Evolutionary conservation across 2,797 vertebrate genomes (phyloP), one percentile per base, ranked within the genome.

Genomic region (Lagocephalus sceleratus): DNA sequence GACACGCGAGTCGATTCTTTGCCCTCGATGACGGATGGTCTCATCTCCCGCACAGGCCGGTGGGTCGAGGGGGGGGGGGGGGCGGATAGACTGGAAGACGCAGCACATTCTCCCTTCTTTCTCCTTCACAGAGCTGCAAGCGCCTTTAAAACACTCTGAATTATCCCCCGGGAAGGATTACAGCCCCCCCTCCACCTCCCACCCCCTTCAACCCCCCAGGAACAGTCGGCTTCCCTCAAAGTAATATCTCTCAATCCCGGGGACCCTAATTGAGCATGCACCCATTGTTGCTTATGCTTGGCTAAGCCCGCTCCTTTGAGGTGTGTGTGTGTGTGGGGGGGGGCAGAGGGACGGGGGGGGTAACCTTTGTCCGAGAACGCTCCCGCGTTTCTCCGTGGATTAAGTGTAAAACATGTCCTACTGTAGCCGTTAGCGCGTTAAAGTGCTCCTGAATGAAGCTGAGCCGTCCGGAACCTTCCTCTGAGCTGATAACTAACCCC

Each of bases 1-100:
- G 87, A 85, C 88, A 80, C 63, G 16, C 26, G 57, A 78, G 85
- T 88, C 88, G 70, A 88, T 90, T 75, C 68, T 70, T 57, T 63
- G 71, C 71, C 50, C 61, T 39, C 39, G 22, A 81, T 87, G 88
- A 90, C 72, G 58, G 79, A 90, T 89, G 35, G 66, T 71, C 79
- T 83, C 78, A 87, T 90, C 81, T 73, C 40, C 11, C 60, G 64
- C 38, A 26, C 55, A 63, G 70, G 76, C 53, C 42, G 11, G 39
- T 69, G 56, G 58, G 76, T 73, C n/a, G n/a, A n/a, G n/a, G n/a
- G n/a, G n/a, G n/a, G n/a, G n/a, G n/a, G n/a, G n/a, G n/a, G n/a
- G n/a, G n/a, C n/a, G n/a, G 19, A 19, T 5, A 56, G 67, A 82
- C 5, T 67, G 57, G 60, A 32, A 45, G 51, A 57, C 46, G 38